Conservation (phyloP, 2,797 vertebrate species). For the Sebastolobus altivelis region DNA sequence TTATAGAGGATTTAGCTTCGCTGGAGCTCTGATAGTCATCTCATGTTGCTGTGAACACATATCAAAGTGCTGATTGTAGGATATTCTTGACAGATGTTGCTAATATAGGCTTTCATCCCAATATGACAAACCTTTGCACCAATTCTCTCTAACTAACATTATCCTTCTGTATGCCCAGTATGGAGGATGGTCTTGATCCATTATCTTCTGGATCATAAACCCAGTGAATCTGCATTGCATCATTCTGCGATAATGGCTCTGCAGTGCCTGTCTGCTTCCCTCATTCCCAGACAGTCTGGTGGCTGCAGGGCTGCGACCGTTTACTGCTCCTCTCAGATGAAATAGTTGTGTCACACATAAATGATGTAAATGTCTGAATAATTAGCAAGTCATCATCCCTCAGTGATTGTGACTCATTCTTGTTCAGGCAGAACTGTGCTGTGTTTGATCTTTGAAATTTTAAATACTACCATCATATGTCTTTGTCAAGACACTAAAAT, state of each 20-base stretch:
- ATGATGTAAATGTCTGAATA: background rate
- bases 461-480: background rate
- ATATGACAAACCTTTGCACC: background rate
- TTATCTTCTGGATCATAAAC: background rate
- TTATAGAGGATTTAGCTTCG: background rate
- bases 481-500: background rate
- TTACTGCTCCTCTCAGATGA: background rate
- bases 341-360: background rate
- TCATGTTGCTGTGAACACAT: background rate
- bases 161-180: background rate
- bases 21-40: background rate
- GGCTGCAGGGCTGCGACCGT: background rate
- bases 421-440: background rate
- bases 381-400: background rate
- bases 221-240: background rate
- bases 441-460: background rate
- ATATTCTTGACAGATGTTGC: background rate
- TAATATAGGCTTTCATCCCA: background rate
- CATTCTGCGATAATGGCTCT: background rate
- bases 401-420: background rate
- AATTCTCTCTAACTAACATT: background rate
- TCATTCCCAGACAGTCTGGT: background rate
- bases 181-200: background rate
- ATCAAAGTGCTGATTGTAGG: background rate
- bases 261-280: background rate